A percentile compares a stretch with the other conserved stretches of the same genome.
These are phyloP conservation scores for Charaxes varanes DNA, from an alignment of 1,140 invertebrate species.

Conservation along the genomic window DNA sequence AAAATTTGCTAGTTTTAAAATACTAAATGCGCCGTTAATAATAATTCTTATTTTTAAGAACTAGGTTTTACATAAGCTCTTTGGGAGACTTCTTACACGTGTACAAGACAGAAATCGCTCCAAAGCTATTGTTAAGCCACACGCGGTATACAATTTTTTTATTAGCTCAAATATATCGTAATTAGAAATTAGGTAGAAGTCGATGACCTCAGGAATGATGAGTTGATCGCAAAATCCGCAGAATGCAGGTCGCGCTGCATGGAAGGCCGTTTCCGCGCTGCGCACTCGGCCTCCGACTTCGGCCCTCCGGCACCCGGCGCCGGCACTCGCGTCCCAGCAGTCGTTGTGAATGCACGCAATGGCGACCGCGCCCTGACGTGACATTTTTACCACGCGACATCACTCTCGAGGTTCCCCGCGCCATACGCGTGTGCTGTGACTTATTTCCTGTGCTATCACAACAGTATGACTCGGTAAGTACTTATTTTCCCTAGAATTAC, in stretches of 20 bases:
- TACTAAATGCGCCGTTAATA: too few species aligned
- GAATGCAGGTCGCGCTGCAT: conserved; percentile 33
- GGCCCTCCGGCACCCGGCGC: conserved; percentile 8
- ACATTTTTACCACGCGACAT: conserved; percentile 14
- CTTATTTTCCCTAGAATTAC: neutral
- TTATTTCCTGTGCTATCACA: conserved; percentile 17
- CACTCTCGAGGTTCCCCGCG: conserved; percentile 25
- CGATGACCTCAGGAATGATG: conserved; percentile 32
- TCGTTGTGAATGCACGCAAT: conserved; percentile 37
- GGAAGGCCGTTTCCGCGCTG: conserved; percentile 33
- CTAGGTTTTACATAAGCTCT: too few species aligned
- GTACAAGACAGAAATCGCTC: too few species aligned
- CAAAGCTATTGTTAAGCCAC: too few species aligned
- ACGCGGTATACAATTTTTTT: neutral
- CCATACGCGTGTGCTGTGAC: conserved; percentile 30
- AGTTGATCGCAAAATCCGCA: conserved; percentile 36
- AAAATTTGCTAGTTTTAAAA: too few species aligned
- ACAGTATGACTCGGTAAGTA: conserved; percentile 36
- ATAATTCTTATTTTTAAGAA: too few species aligned
- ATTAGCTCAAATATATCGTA: conserved; percentile 6
- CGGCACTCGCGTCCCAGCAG: conserved; percentile 38
- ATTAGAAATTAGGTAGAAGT: conserved; percentile 29
- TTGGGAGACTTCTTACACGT: too few species aligned
- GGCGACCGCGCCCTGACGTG: conserved; percentile 31
- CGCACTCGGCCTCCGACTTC: conserved; percentile 12